phyloP scores from a whole-genome alignment of 2,888 invertebrate genomes.

The Toxonevra muliebris region DNA sequence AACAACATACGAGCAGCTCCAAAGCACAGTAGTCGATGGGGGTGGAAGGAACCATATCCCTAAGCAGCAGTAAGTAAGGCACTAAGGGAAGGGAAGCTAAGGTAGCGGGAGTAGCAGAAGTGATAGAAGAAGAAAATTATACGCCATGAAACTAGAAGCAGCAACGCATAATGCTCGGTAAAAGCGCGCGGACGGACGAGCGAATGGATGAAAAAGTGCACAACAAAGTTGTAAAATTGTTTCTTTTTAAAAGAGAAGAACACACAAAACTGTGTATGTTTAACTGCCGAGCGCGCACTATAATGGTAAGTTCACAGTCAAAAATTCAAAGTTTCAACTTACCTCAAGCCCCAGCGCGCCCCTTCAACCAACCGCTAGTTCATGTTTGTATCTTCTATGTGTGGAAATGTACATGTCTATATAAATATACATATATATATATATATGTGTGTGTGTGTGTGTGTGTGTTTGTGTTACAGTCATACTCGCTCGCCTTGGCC shows the following conservation, averaged over 20 bases:
- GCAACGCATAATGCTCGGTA: neutral
- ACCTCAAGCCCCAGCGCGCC: conserved; percentile 20
- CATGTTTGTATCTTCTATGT: too few relatives aligned
- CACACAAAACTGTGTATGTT: conserved; percentile 20
- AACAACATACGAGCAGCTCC: conserved; percentile 15
- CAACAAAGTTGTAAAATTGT: conserved; percentile 63
- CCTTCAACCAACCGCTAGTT: neutral
- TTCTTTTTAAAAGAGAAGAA: conserved; percentile 44
- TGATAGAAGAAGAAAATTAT: conserved; percentile 8
- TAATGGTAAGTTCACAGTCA: conserved; percentile 28
- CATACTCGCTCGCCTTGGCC: conserved; percentile 17
- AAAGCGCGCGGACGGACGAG: neutral
- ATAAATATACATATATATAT: too few relatives aligned
- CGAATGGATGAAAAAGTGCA: conserved; percentile 36
- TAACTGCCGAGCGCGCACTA: neutral
- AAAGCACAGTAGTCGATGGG: conserved; percentile 12
- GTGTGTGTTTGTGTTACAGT: conserved; percentile 6
- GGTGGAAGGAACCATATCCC: conserved; percentile 29
- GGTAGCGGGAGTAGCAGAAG: conserved; percentile 11
- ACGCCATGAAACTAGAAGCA: conserved; percentile 11
- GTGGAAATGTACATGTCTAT: too few relatives aligned
- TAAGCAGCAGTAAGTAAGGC: conserved; percentile 20
- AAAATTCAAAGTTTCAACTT: conserved; percentile 27
- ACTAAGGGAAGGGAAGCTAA: conserved; percentile 16
- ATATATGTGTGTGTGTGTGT: neutral